Conservation (phyloP, 2,888 invertebrate species). For the Polietes domitor region DNA sequence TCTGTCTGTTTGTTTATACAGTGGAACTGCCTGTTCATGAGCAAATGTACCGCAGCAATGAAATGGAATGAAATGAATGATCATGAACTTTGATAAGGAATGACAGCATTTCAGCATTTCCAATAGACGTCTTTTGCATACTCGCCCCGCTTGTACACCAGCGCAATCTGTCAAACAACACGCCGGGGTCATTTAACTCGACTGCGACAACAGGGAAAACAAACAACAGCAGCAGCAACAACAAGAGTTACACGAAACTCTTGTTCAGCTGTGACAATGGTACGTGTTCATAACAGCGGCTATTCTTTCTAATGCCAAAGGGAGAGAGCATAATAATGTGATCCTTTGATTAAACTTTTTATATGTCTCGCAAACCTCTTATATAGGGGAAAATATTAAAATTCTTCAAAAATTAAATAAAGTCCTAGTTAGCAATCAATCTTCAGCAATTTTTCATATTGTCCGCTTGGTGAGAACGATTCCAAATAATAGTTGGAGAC, state of each 20-base stretch:
- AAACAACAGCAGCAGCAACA: background rate
- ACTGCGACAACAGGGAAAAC: background rate
- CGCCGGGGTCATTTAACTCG: background rate
- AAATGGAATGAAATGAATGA: conserved; percentile 37
- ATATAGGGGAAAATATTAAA: too few species aligned
- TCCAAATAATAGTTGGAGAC: too few species aligned
- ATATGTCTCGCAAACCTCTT: too few species aligned
- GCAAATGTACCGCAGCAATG: conserved; percentile 3
- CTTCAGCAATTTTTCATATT: too few species aligned
- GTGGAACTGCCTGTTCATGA: conserved; percentile 41
- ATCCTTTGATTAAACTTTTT: too few species aligned
- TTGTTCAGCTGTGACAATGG: background rate
- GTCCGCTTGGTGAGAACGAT: too few species aligned
- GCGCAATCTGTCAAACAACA: background rate
- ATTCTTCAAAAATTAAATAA: too few species aligned
- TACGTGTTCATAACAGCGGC: too few species aligned
- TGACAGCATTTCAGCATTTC: conserved; percentile 20
- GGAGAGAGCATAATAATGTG: too few species aligned
- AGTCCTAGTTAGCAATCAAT: too few species aligned
- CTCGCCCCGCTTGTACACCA: background rate
- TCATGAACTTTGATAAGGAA: conserved; percentile 45
- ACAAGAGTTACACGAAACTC: background rate
- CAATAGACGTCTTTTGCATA: conserved; percentile 7
- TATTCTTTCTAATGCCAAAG: too few species aligned
- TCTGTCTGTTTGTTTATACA: too few species aligned